phyloP scores from a whole-genome alignment of 1,140 invertebrate genomes.

The Pseudobourletiella spinata region DNA sequence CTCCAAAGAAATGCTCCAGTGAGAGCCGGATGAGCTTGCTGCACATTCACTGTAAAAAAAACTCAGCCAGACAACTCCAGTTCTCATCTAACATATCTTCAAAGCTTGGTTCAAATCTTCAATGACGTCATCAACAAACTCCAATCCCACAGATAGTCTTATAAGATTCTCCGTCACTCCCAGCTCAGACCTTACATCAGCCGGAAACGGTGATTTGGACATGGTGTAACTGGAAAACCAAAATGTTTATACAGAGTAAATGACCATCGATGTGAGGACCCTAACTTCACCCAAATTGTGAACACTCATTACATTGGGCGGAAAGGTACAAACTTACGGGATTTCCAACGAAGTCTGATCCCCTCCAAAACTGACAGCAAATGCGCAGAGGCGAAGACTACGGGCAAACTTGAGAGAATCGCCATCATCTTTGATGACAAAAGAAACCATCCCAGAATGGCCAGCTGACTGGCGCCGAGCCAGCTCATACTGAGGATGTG shows the following conservation, averaged over 20 bases:
- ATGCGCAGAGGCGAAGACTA: constrained; percentile 66
- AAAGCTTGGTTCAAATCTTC: constrained; percentile 71
- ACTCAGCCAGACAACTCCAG: too few relatives aligned
- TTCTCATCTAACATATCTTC: too few relatives aligned
- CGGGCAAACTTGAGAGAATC: constrained; percentile 68
- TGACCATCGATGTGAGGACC: neutral
- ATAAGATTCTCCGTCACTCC: constrained; percentile 82
- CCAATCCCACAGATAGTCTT: constrained; percentile 83
- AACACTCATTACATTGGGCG: too few relatives aligned
- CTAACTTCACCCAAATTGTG: neutral
- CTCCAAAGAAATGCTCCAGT: too few relatives aligned
- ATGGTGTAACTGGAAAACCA: constrained; percentile 55
- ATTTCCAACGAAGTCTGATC: constrained; percentile 5
- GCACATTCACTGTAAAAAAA: too few relatives aligned
- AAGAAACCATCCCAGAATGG: constrained; percentile 85
- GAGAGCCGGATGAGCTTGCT: too few relatives aligned
- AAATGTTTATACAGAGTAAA: neutral
- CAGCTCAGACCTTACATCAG: constrained; percentile 57
- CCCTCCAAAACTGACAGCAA: constrained; percentile 94
- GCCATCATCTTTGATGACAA: constrained; percentile 77
- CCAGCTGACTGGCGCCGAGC: constrained; percentile 74
- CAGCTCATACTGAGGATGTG: constrained; percentile 73
- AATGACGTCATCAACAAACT: constrained; percentile 77
- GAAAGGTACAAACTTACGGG: constrained; percentile 11
- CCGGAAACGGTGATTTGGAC: constrained; percentile 71